A percentile compares a stretch with the other conserved stretches of the same genome.
Conservation (phyloP, 2,888 invertebrate species). For the Tridacna gigas region DNA sequence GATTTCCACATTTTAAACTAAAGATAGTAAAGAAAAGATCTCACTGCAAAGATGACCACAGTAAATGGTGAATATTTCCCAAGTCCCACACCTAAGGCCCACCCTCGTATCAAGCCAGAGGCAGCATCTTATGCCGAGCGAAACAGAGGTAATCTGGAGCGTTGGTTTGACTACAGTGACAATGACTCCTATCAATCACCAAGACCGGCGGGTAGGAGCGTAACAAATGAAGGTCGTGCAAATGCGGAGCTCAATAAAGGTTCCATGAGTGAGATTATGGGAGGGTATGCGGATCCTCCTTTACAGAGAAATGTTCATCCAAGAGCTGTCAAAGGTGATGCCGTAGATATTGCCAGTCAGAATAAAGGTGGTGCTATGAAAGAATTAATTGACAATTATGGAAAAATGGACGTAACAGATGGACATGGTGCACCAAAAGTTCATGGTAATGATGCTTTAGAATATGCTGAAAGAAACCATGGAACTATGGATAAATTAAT, state of each 20-base stretch:
- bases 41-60: constrained; percentile 64
- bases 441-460: constrained; percentile 75
- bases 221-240: constrained; percentile 68
- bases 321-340: constrained; percentile 73
- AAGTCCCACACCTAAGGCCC: constrained; percentile 70
- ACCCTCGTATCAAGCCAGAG: constrained; percentile 75
- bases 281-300: constrained; percentile 77
- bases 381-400: constrained; percentile 78
- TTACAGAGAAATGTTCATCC: constrained; percentile 72
- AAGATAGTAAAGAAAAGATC: not conserved
- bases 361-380: constrained; percentile 79
- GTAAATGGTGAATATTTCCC: constrained; percentile 70
- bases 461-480: constrained; percentile 77
- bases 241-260: constrained; percentile 76
- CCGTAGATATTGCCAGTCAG: constrained; percentile 70
- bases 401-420: constrained; percentile 67
- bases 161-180: constrained; percentile 73
- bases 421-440: constrained; percentile 71
- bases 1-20: no score
- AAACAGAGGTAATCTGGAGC: constrained; percentile 70
- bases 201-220: constrained; percentile 68
- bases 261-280: constrained; percentile 76
- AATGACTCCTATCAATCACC: constrained; percentile 71
- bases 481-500: constrained; percentile 75
- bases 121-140: constrained; percentile 72